Conservation (phyloP, 23 tunicate species). For the Trididemnum nubilum region DNA sequence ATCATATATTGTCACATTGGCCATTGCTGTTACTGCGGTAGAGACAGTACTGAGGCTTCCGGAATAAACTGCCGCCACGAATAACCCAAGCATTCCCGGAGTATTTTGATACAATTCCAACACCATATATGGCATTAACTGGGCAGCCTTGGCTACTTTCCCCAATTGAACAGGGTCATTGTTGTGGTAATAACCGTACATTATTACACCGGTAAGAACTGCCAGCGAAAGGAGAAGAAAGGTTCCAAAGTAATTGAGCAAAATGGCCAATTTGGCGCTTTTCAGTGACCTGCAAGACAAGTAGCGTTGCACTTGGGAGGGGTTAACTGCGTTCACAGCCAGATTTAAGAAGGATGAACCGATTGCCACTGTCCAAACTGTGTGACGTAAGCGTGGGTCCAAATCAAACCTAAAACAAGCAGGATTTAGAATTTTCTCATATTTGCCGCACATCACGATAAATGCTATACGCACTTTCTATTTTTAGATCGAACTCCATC, state of each 20-base stretch:
- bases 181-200: slow-evolving; percentile 57
- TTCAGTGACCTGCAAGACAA: slow-evolving; percentile 62
- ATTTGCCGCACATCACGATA: too few relatives aligned
- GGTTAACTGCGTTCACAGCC: slow-evolving; percentile 73
- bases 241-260: slow-evolving; percentile 50
- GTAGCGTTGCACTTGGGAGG: slow-evolving; percentile 72
- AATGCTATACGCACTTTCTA: too few relatives aligned
- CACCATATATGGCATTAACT: slow-evolving; percentile 58
- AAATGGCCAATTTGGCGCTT: slow-evolving; percentile 56
- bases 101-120: slow-evolving; percentile 20
- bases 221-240: slow-evolving; percentile 36
- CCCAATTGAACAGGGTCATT: slow-evolving; percentile 59
- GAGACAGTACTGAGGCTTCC: slow-evolving; percentile 70
- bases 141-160: neutral
- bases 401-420: slow-evolving; percentile 40
- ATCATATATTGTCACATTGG: slow-evolving; percentile 40
- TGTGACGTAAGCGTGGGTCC: slow-evolving; percentile 62
- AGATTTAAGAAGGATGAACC: slow-evolving; percentile 42
- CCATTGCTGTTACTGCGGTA: slow-evolving; percentile 52
- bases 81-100: slow-evolving; percentile 54
- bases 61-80: slow-evolving; percentile 53
- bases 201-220: slow-evolving; percentile 49
- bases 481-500: too few relatives aligned
- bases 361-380: slow-evolving; percentile 49
- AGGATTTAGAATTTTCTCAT: too few relatives aligned